A percentile compares a stretch with the other conserved stretches of the same genome.
Evolutionary conservation across 2,113 vertebrate species (phyloP).

Genomic region (Gambusia holbrooki): DNA sequence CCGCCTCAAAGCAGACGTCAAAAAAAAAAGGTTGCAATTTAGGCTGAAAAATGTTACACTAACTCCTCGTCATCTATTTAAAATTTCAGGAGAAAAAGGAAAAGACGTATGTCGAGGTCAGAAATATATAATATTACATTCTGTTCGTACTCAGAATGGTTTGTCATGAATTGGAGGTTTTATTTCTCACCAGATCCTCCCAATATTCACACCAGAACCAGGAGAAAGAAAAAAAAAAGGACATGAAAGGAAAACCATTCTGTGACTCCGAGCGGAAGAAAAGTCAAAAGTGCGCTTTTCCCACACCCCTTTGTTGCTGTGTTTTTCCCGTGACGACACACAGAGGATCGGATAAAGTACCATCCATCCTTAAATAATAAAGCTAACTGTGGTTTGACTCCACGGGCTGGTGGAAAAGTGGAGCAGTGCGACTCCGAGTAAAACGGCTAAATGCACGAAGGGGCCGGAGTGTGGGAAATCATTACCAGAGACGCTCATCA

Average conservation of each 20-base stretch:
- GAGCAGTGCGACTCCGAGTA: slow-evolving; percentile 16
- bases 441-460: slow-evolving; percentile 46
- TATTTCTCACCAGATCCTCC: slow-evolving; percentile 15
- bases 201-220: slow-evolving; percentile 27
- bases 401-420: slow-evolving; percentile 32
- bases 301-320: too few species aligned
- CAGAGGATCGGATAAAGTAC: slow-evolving; percentile 35
- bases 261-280: too few species aligned
- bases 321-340: slow-evolving; percentile 22
- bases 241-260: background rate
- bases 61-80: too few species aligned
- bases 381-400: slow-evolving; percentile 16
- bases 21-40: background rate
- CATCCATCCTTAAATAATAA: slow-evolving; percentile 55
- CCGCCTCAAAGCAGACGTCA: slow-evolving; percentile 11
- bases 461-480: slow-evolving; percentile 19
- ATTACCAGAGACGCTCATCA: slow-evolving; percentile 40
- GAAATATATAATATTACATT: background rate
- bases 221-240: slow-evolving; percentile 11
- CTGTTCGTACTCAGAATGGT: slow-evolving; percentile 16
- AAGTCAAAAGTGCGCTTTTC: background rate
- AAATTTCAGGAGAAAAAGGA: background rate
- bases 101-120: background rate
- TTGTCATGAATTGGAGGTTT: slow-evolving; percentile 32
- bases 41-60: background rate